Base-by-base conservation (phyloP, 2,797 vertebrate genomes). In the Pseudotriccus pelzelni region DNA sequence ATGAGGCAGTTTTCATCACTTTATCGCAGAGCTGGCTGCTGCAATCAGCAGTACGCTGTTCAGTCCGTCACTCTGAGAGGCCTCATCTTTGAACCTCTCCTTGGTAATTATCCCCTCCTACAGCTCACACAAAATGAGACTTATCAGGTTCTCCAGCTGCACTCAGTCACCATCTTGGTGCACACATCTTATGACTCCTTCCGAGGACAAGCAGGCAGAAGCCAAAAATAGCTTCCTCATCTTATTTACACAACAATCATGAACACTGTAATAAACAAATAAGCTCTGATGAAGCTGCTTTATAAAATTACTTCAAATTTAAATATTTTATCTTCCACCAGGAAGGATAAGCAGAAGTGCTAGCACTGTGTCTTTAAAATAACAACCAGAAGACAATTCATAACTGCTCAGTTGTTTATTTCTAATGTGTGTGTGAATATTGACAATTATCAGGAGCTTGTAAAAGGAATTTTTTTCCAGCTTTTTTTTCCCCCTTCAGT, bases 171-270 rank as follows among this genome's bases (percentile, higher is more conserved):
- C 58, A 44, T 68, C 75, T 50, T 87, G 64, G 62, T 59, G 34
- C 43, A 89, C 14, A 44, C 39, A 84, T 89, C 74, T 73, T 84
- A 34, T 41, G 53, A 85, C 37, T 95, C 81, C 75, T 76, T 73
- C 87, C 37, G 67, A 94, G 86, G 90, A 91, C 90, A 90, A 79
- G 83, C 44, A 92, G 64, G 49, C 81, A 84, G 49, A 90, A 93
- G 64, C 66, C 69, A 87, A 90, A 94, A 95, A 95, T 95, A 96
- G 46, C 64, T 83, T 84, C 60, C 74, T 90, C 87, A 6, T 83
- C 96, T 91, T 96, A 97, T 96, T 96, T 96, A 94, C 81, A 95
- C 93, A 93, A 95, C 87, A 96, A 83, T 94, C 90, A 91, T 70
- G 69, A 96, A 64, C 53, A 52, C 90, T 92, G 76, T 93, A 92